Base-by-base conservation (phyloP, 2,113 vertebrate genomes). In the Leucoraja erinaceus region DNA sequence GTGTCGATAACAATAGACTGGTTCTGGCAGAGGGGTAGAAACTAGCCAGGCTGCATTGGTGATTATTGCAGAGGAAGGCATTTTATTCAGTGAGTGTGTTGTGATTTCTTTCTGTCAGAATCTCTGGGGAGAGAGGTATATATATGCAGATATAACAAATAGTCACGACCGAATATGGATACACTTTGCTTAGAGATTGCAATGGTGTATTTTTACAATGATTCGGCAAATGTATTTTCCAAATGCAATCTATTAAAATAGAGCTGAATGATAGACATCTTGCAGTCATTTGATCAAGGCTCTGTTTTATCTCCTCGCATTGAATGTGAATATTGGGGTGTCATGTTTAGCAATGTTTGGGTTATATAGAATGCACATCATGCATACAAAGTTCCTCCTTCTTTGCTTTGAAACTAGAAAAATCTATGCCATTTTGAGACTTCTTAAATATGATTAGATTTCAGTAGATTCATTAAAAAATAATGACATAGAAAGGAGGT, bases 11-110 rank as follows among this genome's bases (percentile, higher is more conserved):
- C 66, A 72, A 72, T 74, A 91, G 33, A 38, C 20, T 38, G 54
- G 81, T 84, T 7, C 81, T 84, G 90, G 38, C 59, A 47, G 66
- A 91, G 31, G 33, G 33, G 33, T 68, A 91, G 20, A 54, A 91
- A 74, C 33, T 72, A 72, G 33, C 68, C 38, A 33, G 90, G 68
- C 33, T 91, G 68, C 66, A 54, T 91, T 72, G 33, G 47, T 72
- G 66, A 91, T 91, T 91, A 47, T 74, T 91, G 90, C 68, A 54
- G 66, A 72, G 90, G 90, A 91, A 91, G 90, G 66, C 90, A 54
- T 91, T 72, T 91, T 74, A 22, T 91, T 72, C 90, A 47, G 33
- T 74, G 66, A 91, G 68, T 31, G 68, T 74, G 63, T 63, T 88
- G 90, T 91, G 63, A 91, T 74, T 91, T 91, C 68, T 54, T 38